A percentile compares a stretch with the other conserved stretches of the same genome.
phyloP scores from a whole-genome alignment of 2,888 invertebrate genomes.

The Sesia bembeciformis region DNA sequence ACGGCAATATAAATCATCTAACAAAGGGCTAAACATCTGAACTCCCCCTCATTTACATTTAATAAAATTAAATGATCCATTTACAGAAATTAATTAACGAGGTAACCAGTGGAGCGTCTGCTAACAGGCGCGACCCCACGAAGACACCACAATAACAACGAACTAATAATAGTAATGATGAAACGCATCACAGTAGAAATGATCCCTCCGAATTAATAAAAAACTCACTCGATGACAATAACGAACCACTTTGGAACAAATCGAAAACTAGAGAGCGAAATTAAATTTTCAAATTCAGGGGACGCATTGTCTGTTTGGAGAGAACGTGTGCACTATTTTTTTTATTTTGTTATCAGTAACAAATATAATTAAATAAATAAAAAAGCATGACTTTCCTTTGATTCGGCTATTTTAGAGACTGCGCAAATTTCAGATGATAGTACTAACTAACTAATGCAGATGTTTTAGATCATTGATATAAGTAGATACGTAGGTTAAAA shows the following conservation, averaged over 20 bases:
- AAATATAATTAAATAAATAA: too few relatives aligned
- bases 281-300: conserved; percentile 42
- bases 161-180: conserved; percentile 56
- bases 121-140: conserved; percentile 39
- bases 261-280: conserved; percentile 51
- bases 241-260: conserved; percentile 61
- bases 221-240: conserved; percentile 67
- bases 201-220: conserved; percentile 67
- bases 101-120: conserved; percentile 63
- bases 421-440: too few relatives aligned
- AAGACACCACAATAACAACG: conserved; percentile 27
- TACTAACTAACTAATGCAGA: too few relatives aligned
- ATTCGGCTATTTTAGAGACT: too few relatives aligned
- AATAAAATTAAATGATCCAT: conserved; percentile 74
- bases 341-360: too few relatives aligned
- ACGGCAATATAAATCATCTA: conserved; percentile 29
- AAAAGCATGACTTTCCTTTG: too few relatives aligned
- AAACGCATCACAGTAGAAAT: conserved; percentile 44
- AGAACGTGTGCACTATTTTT: too few relatives aligned
- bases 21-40: conserved; percentile 32
- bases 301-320: conserved; percentile 4
- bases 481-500: too few relatives aligned
- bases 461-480: too few relatives aligned
- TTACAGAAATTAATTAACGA: conserved; percentile 72
- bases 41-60: conserved; percentile 70